Evolutionary conservation across 2,888 invertebrate genomes (phyloP), one percentile per base, ranked within the genome.

Genomic region (Pristionchus arcanus): DNA sequence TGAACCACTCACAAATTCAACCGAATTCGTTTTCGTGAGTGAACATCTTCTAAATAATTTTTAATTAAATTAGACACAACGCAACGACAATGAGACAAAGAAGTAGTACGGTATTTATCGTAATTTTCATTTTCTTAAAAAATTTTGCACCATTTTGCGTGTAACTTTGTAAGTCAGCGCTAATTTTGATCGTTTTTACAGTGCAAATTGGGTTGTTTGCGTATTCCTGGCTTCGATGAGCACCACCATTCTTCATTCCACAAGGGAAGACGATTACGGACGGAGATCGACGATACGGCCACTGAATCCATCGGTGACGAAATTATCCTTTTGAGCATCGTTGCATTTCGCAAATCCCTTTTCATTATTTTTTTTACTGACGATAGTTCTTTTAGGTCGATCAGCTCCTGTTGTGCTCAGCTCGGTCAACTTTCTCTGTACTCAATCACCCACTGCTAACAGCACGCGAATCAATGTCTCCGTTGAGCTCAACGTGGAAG

Each of bases 141-240:
- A 55, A 55, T 55, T 84, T 49, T 53, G 25, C 25, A n/a, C 25
- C 53, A 21, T 53, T 28, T 49, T 49, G 55, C 25, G 53, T 55
- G 25, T 28, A 74, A 15, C n/a, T 11, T 59, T 34, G 55, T 34
- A 11, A n/a, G n/a, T n/a, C n/a, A n/a, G n/a, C n/a, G n/a, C n/a
- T n/a, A n/a, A 55, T 28, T 19, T 15, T 55, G 55, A 25, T 2
- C 63, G 63, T 63, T n/a, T 59, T n/a, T 63, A 5, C 87, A 88
- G 87, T 88, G 87, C 21, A 71, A 74, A 42, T 63, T 88, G 74
- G 87, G 87, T n/a, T 88, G 87, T 88, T 68, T 68, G 55, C 53
- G 74, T 34, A 49, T 88, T 31, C 87, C 87, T 31, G 66, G 49
- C 66, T 66, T 68, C 68, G 42, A 68, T 37, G 66, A 66, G 68